Evolutionary conservation across 1,140 invertebrate species (phyloP).

Genomic region (Coboldia fuscipes): DNA sequence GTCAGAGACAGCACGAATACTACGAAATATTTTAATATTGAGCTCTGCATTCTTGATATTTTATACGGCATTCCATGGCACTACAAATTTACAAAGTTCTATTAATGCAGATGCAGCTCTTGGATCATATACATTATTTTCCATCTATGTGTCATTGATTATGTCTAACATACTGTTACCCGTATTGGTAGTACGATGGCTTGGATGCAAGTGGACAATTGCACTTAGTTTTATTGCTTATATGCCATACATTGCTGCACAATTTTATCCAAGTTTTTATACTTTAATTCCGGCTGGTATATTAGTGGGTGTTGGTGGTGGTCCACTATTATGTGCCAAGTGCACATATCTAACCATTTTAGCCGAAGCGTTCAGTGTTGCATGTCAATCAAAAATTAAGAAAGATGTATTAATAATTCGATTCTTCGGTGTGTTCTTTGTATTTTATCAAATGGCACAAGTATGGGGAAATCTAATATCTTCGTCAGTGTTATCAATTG

Average conservation of each 20-base stretch:
- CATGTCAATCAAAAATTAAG: conserved; percentile 18
- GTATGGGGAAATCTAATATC: conserved; percentile 86
- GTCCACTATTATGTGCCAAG: conserved; percentile 90
- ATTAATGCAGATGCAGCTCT: conserved; percentile 68
- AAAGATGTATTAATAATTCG: conserved; percentile 70
- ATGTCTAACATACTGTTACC: conserved; percentile 85
- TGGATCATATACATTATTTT: conserved; percentile 61
- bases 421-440: conserved; percentile 96
- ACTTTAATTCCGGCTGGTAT: conserved; percentile 72
- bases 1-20: too few species aligned
- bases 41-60: conserved; percentile 79
- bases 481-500: conserved; percentile 51
- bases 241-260: conserved; percentile 78
- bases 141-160: conserved; percentile 74
- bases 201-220: conserved; percentile 73
- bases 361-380: conserved; percentile 64
- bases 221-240: conserved; percentile 65
- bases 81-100: conserved; percentile 72
- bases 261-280: conserved; percentile 69
- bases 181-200: conserved; percentile 30
- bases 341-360: conserved; percentile 85
- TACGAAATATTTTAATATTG: conserved; percentile 69
- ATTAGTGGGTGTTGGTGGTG: conserved; percentile 62
- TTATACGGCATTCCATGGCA: conserved; percentile 79
- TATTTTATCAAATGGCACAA: conserved; percentile 82